These are phyloP conservation scores for Agrypnia vestita DNA, from an alignment of 1,140 invertebrate species.

Conservation along the genomic window DNA sequence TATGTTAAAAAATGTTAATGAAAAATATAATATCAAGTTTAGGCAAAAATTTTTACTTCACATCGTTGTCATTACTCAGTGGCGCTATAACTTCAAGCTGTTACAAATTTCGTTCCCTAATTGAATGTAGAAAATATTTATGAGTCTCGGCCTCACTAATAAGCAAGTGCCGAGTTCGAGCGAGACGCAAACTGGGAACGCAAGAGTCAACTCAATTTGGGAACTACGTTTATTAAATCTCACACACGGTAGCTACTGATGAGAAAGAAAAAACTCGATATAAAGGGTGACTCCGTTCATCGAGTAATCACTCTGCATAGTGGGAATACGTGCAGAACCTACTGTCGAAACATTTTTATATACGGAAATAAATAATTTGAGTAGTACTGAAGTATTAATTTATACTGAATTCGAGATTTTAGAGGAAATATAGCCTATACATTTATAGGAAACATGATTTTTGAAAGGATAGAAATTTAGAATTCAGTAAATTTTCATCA, in stretches of 20 bases:
- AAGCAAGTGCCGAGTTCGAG: neutral
- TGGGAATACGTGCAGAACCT: too few relatives aligned
- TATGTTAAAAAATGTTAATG: neutral
- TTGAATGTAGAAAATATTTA: slow-evolving; percentile 41
- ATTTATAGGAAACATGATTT: too few relatives aligned
- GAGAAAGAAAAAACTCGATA: neutral
- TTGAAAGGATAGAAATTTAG: too few relatives aligned
- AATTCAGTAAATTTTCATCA: too few relatives aligned
- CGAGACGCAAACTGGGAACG: neutral
- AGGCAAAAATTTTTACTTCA: too few relatives aligned
- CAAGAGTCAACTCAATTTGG: neutral
- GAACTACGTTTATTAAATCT: slow-evolving; percentile 27
- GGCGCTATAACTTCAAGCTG: slow-evolving; percentile 6
- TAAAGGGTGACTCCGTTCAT: too few relatives aligned
- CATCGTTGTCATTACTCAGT: neutral
- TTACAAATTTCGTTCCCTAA: neutral
- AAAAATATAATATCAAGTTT: neutral
- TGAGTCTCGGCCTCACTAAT: slow-evolving; percentile 23
- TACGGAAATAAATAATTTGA: too few relatives aligned
- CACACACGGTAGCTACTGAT: neutral
- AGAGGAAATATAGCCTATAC: too few relatives aligned
- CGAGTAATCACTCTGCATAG: too few relatives aligned
- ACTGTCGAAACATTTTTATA: too few relatives aligned
- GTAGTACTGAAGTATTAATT: too few relatives aligned
- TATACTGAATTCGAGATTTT: too few relatives aligned